Evolutionary conservation across 2,888 invertebrate species (phyloP), one percentile per base, ranked within the genome.

Genomic region (Nycteola revayana): DNA sequence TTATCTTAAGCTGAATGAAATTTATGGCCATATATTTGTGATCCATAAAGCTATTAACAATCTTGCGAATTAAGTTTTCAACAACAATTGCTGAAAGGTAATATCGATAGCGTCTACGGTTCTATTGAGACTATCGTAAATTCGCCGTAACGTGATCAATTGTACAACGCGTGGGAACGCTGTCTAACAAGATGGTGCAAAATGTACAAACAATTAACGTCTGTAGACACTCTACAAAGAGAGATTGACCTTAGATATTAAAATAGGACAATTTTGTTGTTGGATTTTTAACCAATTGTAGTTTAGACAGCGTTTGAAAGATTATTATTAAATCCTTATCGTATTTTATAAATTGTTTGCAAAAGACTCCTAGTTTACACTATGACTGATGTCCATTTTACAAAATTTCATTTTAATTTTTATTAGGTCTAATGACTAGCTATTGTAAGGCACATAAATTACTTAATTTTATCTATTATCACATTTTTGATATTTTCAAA

Each of bases 221-320:
- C 56, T 58, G 60, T 65, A 69, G 57, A 60, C 43, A 57, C 60
- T 66, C 60, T 64, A 66, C 56, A 56, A 57, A 45, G 68, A 76
- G 75, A 78, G 74, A 77, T 60, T 61, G 64, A 64, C 65, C 63
- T 66, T 78, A 75, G 69, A 64, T 68, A 65, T 65, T 60, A 60
- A 62, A 65, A 59, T 76, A 79, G 70, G 66, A 69, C 64, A 73
- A 74, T 66, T 62, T 66, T 67, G 52, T 68, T 62, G 70, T 75
- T 76, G 66, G 66, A 71, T 46, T 69, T 70, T 68, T 61, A 60
- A 66, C 53, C 60, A 47, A 56, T 48, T 66, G 60, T 65, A 60
- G 55, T 36, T 46, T 58, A 68, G 61, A 62, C 60, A 57, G 61
- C 58, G 54, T 63, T 59, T 34, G 22, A 45, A 35, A 39, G 11